Evolutionary conservation across 2,888 invertebrate species (phyloP), one percentile per base, ranked within the genome.

Genomic region (Polyploca ridens): DNA sequence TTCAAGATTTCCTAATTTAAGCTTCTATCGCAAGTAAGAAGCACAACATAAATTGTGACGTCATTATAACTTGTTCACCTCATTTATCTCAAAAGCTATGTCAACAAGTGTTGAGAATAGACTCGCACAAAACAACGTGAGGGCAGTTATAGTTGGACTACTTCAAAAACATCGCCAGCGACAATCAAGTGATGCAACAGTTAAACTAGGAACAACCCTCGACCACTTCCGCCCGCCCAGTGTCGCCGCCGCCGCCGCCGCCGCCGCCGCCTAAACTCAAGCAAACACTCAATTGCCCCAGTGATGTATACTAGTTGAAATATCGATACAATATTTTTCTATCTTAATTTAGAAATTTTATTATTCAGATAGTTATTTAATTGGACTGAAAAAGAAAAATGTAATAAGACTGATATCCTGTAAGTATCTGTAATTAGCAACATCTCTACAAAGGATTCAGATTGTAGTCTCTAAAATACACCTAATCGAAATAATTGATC

Each of bases 111-210:
- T 54, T 54, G 54, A 54, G 54, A 54, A 54, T 54, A 19, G 54
- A 19, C 54, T 54, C 19, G 16, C 10, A 54, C 54, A 54, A 54
- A 54, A 54, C 54, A 54, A n/a, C 7, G 19, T 54, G 19, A 54
- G 54, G 54, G n/a, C 54, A 72, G 68, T 72, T 74, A 72, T 68
- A 73, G 73, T 71, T 66, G 68, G 70, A 72, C 72, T 74, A 73
- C 71, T 68, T 69, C 44, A 69, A 70, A 66, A 68, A 67, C 70
- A 70, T 72, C 71, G 73, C 69, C 70, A 76, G 77, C 81, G 82
- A 90, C 89, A 89, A 90, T 91, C 90, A 90, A 87, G 81, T 82
- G 87, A 87, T 85, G 93, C 92, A 93, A 93, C 92, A 93, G 93
- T 91, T 93, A 90, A 88, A 89, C 87, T 88, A 84, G 85, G 85